Conservation (phyloP, 1,140 invertebrate species). For the Orius insidiosus region DNA sequence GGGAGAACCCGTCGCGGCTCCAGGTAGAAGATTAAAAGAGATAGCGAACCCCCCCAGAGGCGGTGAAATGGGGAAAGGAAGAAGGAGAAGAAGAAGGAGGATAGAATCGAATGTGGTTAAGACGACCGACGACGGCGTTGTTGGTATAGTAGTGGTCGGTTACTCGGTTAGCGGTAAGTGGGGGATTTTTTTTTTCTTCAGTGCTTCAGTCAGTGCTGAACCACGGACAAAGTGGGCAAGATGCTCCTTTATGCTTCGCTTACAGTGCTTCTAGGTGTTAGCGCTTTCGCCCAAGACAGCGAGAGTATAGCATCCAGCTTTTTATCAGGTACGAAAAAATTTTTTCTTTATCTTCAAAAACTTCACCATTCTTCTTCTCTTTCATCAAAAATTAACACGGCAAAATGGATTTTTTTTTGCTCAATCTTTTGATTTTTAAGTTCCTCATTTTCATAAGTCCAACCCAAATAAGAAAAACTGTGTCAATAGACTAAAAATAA, state of each 20-base stretch:
- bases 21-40: no score
- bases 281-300: conserved; percentile 36
- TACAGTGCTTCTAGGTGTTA: conserved; percentile 14
- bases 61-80: conserved; percentile 1
- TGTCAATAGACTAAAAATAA: no score
- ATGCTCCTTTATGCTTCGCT: conserved; percentile 8
- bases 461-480: background rate
- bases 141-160: background rate
- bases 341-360: no score
- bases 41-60: no score
- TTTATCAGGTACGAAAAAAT: conserved; percentile 60
- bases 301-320: conserved; percentile 60
- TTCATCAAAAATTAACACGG: background rate
- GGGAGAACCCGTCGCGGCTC: no score
- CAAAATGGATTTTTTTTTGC: background rate
- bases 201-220: background rate
- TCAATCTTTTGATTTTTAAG: background rate
- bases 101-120: background rate
- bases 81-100: conserved; percentile 1
- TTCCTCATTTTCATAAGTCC: background rate
- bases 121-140: background rate
- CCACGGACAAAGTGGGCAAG: background rate
- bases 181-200: background rate
- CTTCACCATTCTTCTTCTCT: background rate
- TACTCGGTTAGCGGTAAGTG: conserved; percentile 1